Base-by-base conservation (phyloP, 2,797 vertebrate species). In the Vespertilio murinus region DNA sequence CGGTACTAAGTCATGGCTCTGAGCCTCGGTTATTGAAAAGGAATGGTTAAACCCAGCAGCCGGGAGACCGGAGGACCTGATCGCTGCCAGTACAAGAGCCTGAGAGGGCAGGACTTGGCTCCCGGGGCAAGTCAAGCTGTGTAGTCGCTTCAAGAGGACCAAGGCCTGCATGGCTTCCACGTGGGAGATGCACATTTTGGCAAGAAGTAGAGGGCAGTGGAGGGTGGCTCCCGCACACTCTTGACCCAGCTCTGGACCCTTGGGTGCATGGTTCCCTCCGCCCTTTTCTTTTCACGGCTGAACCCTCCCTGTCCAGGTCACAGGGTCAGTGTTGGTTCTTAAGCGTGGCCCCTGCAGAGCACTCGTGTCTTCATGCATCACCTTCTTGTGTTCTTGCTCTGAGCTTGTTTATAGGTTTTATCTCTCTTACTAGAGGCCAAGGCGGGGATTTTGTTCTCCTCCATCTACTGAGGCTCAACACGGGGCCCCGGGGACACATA, bases 121-220 rank as follows among this genome's bases (percentile, higher is more conserved):
- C 30, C 28, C 3, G 1, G 30, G 47, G 30, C 12, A 25, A 12
- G 8, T 17, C 28, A 75, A 71, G 18, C 22, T 7, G 30, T 25
- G 17, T 59, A 28, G 38, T 45, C 49, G 25, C 33, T 33, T 35
- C 4, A 11, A 49, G 20, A 70, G 25, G 2, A 20, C 0, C 0
- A 28, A 42, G 0, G 8, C 18, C 65, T 17, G 10, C 5, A 0
- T 49, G 7, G 12, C 8, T 5, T 9, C 40, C 9, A 6, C 14
- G 45, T 69, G 33, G 4, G 3, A n/a, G 61, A 14, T 25, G 59
- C 30, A 25, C 0, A 1, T 38, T 64, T 20, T 10, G 13, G 6
- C 11, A 25, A 3, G 4, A 45, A 25, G 17, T 4, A 33, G 54
- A 90, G 69, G 9, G 20, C n/a, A 18, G 28, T 11, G 0, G 49